Evolutionary conservation across 1,140 invertebrate genomes (phyloP).

Genomic region (Panulirus ornatus): DNA sequence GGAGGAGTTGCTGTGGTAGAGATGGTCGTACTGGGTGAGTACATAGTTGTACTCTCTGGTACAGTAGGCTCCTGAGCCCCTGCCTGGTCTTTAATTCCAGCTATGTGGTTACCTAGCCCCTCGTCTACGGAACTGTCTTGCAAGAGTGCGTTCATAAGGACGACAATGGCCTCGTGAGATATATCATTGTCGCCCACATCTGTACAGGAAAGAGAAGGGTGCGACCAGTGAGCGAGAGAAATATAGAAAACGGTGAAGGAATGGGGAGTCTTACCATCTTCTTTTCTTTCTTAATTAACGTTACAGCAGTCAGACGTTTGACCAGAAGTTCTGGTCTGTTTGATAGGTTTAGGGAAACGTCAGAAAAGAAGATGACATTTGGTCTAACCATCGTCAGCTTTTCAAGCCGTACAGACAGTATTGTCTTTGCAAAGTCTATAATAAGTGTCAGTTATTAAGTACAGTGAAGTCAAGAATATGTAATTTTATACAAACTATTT

Average conservation of each 20-base stretch:
- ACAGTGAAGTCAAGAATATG: background rate
- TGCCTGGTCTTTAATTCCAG: too few relatives aligned
- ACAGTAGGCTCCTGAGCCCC: too few relatives aligned
- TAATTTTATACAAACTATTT: too few relatives aligned
- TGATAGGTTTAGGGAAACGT: background rate
- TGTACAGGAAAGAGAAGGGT: constrained; percentile 58
- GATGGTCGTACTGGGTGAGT: too few relatives aligned
- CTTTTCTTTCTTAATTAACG: too few relatives aligned
- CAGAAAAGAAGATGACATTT: background rate
- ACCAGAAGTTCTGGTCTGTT: too few relatives aligned
- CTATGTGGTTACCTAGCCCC: constrained; percentile 45
- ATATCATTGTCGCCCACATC: constrained; percentile 48
- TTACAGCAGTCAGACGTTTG: too few relatives aligned
- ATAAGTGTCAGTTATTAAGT: background rate
- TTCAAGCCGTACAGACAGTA: too few relatives aligned
- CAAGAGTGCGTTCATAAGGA: constrained; percentile 67
- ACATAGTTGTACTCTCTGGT: too few relatives aligned
- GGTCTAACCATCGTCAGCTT: background rate
- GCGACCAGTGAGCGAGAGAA: constrained; percentile 17
- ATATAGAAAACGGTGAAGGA: background rate
- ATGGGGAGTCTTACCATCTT: background rate
- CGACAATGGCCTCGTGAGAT: constrained; percentile 59
- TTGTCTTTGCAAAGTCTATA: background rate
- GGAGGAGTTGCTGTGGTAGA: background rate
- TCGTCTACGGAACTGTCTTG: constrained; percentile 55